Evolutionary conservation across 1,140 invertebrate species (phyloP).

Genomic region (Drosophila aff.): DNA sequence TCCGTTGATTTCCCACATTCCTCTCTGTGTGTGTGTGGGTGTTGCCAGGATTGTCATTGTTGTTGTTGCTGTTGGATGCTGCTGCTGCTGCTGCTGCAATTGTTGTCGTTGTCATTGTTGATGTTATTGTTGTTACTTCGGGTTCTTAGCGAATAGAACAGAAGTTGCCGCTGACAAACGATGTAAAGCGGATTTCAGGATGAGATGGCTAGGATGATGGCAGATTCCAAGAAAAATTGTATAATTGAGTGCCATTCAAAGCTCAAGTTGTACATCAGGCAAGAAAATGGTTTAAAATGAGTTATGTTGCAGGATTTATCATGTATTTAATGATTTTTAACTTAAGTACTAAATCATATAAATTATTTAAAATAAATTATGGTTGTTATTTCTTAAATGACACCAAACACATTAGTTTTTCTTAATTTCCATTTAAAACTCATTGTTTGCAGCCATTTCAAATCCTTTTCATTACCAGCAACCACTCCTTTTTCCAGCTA

Average conservation of each 20-base stretch:
- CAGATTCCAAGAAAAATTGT: constrained; percentile 7
- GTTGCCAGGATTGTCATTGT: constrained; percentile 56
- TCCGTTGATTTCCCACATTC: constrained; percentile 42
- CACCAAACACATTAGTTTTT: not conserved
- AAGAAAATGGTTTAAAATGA: not conserved
- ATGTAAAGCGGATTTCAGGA: constrained; percentile 33
- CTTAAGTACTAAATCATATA: too few species aligned
- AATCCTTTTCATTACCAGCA: not conserved
- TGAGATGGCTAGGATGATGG: constrained; percentile 37
- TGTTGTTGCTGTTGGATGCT: constrained; percentile 39
- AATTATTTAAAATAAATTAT: not conserved
- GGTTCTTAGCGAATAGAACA: constrained; percentile 34
- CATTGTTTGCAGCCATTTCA: not conserved
- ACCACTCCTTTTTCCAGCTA: not conserved
- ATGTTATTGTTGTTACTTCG: constrained; percentile 34
- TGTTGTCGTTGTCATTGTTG: constrained; percentile 39
- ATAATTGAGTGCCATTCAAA: constrained; percentile 24
- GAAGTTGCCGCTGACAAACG: constrained; percentile 46
- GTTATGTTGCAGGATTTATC: not conserved
- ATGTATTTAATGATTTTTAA: not conserved
- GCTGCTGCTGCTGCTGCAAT: constrained; percentile 17
- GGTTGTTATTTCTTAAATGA: not conserved
- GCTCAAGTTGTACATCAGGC: not conserved
- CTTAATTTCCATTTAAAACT: not conserved
- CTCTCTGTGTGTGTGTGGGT: constrained; percentile 21